Conservation (phyloP, 2,113 vertebrate genomes). For the Tyrannus savana region DNA sequence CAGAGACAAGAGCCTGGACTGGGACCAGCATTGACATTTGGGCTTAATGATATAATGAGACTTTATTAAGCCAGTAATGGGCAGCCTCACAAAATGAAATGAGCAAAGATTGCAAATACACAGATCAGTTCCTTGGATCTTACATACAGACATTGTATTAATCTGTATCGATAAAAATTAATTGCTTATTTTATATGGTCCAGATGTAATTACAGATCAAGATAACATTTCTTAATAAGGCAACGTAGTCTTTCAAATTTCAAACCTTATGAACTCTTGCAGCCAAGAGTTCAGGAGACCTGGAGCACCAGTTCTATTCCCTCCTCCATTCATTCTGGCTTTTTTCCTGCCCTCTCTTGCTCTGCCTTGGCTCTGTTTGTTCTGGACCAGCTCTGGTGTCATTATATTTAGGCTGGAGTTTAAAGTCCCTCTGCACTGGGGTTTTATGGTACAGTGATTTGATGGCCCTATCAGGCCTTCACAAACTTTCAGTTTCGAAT, state of each 20-base stretch:
- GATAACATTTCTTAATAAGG: constrained; percentile 29
- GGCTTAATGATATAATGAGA: constrained; percentile 52
- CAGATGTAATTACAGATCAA: constrained; percentile 52
- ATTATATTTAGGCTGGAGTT: background rate
- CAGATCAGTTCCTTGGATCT: constrained; percentile 64
- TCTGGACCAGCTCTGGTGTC: background rate
- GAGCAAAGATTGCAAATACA: constrained; percentile 56
- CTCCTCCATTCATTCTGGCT: background rate
- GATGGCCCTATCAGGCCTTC: background rate
- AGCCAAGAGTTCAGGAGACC: background rate
- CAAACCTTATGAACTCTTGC: background rate
- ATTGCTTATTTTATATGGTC: constrained; percentile 57
- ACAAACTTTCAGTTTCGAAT: background rate
- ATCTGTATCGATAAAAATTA: constrained; percentile 65
- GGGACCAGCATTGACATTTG: constrained; percentile 47
- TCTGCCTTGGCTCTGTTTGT: background rate
- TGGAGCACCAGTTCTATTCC: background rate
- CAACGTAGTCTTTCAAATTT: constrained; percentile 2
- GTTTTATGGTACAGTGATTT: background rate
- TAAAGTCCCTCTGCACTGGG: background rate
- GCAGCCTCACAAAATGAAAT: constrained; percentile 59
- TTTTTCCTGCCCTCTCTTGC: background rate
- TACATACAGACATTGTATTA: constrained; percentile 60
- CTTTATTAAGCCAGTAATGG: constrained; percentile 62
- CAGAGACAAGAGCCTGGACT: constrained; percentile 1